A percentile compares a stretch with the other conserved stretches of the same genome.
phyloP scores from a whole-genome alignment of 2,113 vertebrate species.

The Chaetops frenatus region DNA sequence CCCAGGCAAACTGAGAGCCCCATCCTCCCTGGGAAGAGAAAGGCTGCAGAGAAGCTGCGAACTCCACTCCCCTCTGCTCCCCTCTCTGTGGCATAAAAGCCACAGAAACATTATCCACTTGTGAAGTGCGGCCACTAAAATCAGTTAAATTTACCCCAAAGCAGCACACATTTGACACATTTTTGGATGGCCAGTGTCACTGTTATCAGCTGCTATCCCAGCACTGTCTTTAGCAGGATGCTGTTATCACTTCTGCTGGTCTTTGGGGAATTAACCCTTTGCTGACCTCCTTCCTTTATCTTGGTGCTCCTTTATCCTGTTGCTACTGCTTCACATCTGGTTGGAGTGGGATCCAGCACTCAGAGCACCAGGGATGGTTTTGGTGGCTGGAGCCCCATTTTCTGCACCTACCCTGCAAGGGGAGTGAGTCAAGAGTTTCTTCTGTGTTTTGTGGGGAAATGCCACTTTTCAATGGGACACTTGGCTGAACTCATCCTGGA shows the following conservation, averaged over 20 bases:
- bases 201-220: not conserved
- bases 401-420: not conserved
- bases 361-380: not conserved
- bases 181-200: not conserved
- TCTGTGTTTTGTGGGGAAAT: not conserved
- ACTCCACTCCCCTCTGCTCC: not conserved
- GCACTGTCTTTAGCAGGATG: not conserved
- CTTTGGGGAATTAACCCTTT: not conserved
- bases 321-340: not conserved
- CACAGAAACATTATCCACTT: fast-evolving
- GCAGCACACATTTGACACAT: fast-evolving
- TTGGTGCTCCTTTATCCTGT: not conserved
- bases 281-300: not conserved
- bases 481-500: not conserved
- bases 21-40: fast-evolving
- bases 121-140: not conserved
- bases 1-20: fast-evolving
- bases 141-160: not conserved
- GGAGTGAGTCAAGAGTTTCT: not conserved
- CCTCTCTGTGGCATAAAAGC: not conserved
- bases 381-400: not conserved
- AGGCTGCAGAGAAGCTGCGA: not conserved
- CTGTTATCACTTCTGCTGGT: not conserved
- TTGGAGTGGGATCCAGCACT: fast-evolving
- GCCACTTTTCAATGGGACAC: not conserved